Base-by-base conservation (phyloP, 2,888 invertebrate species). In the Peribatodes rhomboidaria region DNA sequence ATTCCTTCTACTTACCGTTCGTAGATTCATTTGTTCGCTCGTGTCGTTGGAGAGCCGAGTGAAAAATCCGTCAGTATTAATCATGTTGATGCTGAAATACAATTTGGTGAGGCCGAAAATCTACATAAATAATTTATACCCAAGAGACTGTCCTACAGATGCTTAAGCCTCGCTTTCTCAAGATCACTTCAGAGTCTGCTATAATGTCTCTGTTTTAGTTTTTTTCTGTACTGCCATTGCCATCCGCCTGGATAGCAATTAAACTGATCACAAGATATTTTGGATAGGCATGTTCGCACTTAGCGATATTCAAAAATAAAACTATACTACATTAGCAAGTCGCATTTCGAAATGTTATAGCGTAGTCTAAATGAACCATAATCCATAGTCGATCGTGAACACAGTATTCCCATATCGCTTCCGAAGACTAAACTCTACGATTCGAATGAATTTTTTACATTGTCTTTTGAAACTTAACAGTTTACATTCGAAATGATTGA, bases 41-140 rank as follows among this genome's bases (percentile, higher is more conserved):
- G 83, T 87, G 88, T 88, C 86, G 84, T 88, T 80, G 79, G 78
- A 71, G 84, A 88, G 80, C 84, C 82, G 82, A 89, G 85, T 88
- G 87, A 91, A 90, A 91, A 91, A 88, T 90, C 87, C 84, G 85
- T 88, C 87, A 80, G 84, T 85, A 91, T 92, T 89, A 89, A 92
- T 92, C 91, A 92, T 82, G 83, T 86, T 82, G 83, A 87, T 86
- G 81, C 88, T 88, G 87, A 90, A 91, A 90, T 86, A 90, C 85
- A 87, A 91, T 90, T 89, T 86, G 83, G 85, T 86, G 81, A 83
- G 85, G 87, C 85, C 86, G 84, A 88, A 88, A 87, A 91, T 90
- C 91, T 88, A 90, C 90, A 91, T 92, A 90, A 89, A 88, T 92
- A 92, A 91, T 92, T 88, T 91, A 89, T 89, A 86, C 90, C 83